Evolutionary conservation across 2,113 vertebrate genomes (phyloP).

Genomic region (Eretmochelys imbricata): DNA sequence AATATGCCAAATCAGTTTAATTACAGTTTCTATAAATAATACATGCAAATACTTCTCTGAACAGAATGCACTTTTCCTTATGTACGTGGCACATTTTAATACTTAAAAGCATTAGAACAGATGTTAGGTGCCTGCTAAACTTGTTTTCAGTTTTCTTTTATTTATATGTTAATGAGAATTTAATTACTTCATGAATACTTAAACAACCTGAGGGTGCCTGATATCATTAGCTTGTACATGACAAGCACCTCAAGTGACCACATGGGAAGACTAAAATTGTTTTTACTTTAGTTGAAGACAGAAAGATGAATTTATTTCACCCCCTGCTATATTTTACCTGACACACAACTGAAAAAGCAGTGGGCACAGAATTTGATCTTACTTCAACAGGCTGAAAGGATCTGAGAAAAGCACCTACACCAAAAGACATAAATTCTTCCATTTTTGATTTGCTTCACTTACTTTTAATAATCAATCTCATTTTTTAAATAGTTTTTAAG

Average conservation of each 20-base stretch:
- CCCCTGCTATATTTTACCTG: conserved; percentile 83
- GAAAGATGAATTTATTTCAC: conserved; percentile 83
- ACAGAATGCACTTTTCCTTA: conserved; percentile 80
- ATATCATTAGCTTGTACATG: conserved; percentile 88
- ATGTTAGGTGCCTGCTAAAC: conserved; percentile 87
- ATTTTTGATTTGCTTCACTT: conserved; percentile 67
- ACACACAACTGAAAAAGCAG: conserved; percentile 60
- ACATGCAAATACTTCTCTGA: conserved; percentile 78
- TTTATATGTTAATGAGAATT: conserved; percentile 93
- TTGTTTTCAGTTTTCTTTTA: conserved; percentile 89
- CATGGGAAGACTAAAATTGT: conserved; percentile 88
- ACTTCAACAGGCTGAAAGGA: conserved; percentile 48
- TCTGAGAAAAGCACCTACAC: conserved; percentile 36
- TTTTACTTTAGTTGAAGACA: conserved; percentile 84
- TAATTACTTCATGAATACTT: conserved; percentile 92
- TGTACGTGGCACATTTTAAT: conserved; percentile 80
- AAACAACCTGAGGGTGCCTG: conserved; percentile 88
- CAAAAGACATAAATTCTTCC: conserved; percentile 51
- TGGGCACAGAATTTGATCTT: conserved; percentile 62
- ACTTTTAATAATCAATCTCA: conserved; percentile 68
- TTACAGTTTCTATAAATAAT: conserved; percentile 85
- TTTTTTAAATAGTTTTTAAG: conserved; percentile 48
- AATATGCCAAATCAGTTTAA: conserved; percentile 81
- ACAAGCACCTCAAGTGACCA: conserved; percentile 89
- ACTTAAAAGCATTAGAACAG: conserved; percentile 88